phyloP scores from a whole-genome alignment of 1,140 invertebrate genomes.

The Drosophila aff. region DNA sequence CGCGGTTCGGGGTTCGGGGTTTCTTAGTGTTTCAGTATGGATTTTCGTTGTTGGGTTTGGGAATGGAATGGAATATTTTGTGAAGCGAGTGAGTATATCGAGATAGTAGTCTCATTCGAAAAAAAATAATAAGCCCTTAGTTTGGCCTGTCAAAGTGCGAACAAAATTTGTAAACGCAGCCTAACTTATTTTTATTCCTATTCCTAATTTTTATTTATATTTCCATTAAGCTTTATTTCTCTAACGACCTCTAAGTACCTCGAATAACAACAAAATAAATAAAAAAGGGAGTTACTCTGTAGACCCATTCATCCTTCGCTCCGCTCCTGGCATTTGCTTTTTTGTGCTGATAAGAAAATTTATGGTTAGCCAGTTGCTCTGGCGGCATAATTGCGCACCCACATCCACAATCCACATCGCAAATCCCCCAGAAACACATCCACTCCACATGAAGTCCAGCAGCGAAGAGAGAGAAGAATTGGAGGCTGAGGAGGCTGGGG shows the following conservation, averaged over 20 bases:
- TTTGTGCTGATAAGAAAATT: conserved; percentile 76
- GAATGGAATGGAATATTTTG: not conserved
- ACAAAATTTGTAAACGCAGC: too few species aligned
- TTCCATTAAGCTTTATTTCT: too few species aligned
- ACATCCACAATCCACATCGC: conserved; percentile 41
- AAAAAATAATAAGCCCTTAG: too few species aligned
- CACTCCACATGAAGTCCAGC: conserved; percentile 46
- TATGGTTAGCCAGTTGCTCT: conserved; percentile 71
- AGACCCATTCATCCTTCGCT: not conserved
- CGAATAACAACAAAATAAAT: too few species aligned
- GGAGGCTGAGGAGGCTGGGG: conserved; percentile 16
- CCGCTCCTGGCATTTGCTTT: conserved; percentile 56
- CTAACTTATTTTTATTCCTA: too few species aligned
- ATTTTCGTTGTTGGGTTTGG: not conserved
- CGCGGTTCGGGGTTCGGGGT: not conserved
- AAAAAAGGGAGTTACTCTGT: too few species aligned
- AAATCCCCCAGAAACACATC: conserved; percentile 25
- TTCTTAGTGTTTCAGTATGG: not conserved
- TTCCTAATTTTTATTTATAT: too few species aligned
- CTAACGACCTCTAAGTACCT: too few species aligned
- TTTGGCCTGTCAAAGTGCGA: too few species aligned
- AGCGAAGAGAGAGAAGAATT: conserved; percentile 9
- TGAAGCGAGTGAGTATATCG: not conserved
- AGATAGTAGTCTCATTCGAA: too few species aligned
- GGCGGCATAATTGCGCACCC: conserved; percentile 82